phyloP scores from a whole-genome alignment of 2,113 vertebrate species.

The Damaliscus lunatus region DNA sequence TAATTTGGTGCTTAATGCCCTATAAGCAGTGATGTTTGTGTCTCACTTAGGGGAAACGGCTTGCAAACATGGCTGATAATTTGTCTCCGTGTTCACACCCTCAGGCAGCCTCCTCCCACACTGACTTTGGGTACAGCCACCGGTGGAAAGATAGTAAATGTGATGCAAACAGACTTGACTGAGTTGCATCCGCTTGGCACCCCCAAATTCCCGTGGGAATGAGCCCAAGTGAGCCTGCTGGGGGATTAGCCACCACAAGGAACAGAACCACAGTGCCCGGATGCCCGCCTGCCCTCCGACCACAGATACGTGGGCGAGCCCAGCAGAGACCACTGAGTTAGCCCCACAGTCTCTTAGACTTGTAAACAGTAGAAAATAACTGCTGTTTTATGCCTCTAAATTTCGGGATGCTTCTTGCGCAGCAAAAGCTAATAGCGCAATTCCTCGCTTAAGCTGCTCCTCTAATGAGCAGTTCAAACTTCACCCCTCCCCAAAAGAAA shows the following conservation, averaged over 20 bases:
- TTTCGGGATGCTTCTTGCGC: background rate
- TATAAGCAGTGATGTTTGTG: background rate
- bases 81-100: background rate
- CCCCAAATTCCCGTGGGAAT: background rate
- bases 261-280: background rate
- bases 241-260: background rate
- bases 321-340: background rate
- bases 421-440: background rate
- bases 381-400: background rate
- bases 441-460: background rate
- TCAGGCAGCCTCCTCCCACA: background rate
- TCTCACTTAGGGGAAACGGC: background rate
- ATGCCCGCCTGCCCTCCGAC: background rate
- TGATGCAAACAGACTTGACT: background rate
- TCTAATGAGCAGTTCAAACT: background rate
- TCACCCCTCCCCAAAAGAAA: background rate
- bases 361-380: background rate
- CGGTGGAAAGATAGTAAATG: background rate
- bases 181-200: background rate
- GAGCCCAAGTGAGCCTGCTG: background rate
- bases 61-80: background rate
- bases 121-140: background rate
- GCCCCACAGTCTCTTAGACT: too few relatives aligned
- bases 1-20: background rate
- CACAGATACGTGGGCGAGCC: background rate